Evolutionary conservation across 2,888 invertebrate genomes (phyloP).

Genomic region (Amblyteles armatorius): DNA sequence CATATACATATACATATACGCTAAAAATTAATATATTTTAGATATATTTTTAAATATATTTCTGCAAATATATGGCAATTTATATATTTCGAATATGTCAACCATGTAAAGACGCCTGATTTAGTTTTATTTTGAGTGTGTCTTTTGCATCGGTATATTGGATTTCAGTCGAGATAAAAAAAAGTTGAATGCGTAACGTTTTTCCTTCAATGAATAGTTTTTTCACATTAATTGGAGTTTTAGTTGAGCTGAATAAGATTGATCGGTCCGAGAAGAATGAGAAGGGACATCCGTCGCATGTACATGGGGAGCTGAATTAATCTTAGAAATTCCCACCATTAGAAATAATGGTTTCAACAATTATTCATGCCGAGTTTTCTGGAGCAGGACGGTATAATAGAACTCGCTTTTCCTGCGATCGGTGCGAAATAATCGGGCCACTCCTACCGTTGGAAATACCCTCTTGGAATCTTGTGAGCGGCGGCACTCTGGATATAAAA

Average conservation of each 20-base stretch:
- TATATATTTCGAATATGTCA: too few species aligned
- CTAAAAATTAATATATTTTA: too few species aligned
- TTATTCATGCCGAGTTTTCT: slow-evolving; percentile 42
- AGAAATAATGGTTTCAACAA: slow-evolving; percentile 38
- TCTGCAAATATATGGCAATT: too few species aligned
- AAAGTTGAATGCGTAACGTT: neutral
- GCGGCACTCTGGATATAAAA: slow-evolving; percentile 44
- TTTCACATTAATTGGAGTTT: neutral
- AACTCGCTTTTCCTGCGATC: slow-evolving; percentile 33
- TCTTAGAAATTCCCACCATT: slow-evolving; percentile 1
- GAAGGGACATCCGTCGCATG: neutral
- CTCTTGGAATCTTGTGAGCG: slow-evolving; percentile 23
- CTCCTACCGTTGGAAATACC: slow-evolving; percentile 30
- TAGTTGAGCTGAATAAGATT: neutral
- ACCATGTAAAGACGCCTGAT: too few species aligned
- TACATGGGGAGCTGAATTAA: neutral
- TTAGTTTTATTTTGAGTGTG: too few species aligned
- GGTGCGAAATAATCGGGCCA: slow-evolving; percentile 34
- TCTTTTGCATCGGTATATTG: too few species aligned
- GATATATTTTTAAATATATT: too few species aligned
- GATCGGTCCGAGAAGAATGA: neutral
- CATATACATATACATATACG: too few species aligned
- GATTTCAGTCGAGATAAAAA: neutral
- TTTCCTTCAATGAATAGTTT: neutral
- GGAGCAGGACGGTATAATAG: slow-evolving; percentile 5